A percentile compares a stretch with the other conserved stretches of the same genome.
Conservation (phyloP, 2,797 vertebrate species). For the Hydrolagus colliei region DNA sequence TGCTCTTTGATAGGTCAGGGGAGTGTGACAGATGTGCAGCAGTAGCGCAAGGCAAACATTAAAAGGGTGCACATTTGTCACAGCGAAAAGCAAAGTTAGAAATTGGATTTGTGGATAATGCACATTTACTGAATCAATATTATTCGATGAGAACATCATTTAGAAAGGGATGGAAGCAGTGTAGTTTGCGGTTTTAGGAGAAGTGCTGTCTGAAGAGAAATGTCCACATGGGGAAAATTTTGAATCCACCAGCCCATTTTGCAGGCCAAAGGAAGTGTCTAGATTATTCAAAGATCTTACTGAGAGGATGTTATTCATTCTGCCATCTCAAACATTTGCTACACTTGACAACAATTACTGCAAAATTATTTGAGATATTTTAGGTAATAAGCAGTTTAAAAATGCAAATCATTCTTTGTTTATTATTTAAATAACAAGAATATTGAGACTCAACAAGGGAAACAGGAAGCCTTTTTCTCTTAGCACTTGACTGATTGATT, state of each 20-base stretch:
- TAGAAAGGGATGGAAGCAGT: neutral
- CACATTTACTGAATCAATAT: neutral
- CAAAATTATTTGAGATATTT: too few species aligned
- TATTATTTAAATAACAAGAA: neutral
- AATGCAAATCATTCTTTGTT: neutral
- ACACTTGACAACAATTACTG: too few species aligned
- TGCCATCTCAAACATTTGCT: too few species aligned
- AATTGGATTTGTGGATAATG: conserved; percentile 20
- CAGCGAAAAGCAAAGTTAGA: neutral
- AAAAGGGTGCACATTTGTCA: conserved; percentile 13
- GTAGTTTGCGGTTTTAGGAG: neutral
- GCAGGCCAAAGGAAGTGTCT: neutral
- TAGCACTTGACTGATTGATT: neutral
- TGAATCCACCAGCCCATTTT: neutral
- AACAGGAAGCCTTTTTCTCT: neutral
- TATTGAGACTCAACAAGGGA: neutral
- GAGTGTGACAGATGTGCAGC: conserved; percentile 4
- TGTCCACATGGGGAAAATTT: neutral
- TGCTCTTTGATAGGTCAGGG: conserved; percentile 7
- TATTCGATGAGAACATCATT: neutral
- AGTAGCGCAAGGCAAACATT: neutral
- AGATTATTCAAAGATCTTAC: too few species aligned
- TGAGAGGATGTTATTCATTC: too few species aligned
- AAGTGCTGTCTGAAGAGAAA: neutral
- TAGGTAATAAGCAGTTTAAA: neutral